These are phyloP conservation scores for Todiramphus chloris DNA, from an alignment of 2,113 vertebrate species.

Conservation along the genomic window DNA sequence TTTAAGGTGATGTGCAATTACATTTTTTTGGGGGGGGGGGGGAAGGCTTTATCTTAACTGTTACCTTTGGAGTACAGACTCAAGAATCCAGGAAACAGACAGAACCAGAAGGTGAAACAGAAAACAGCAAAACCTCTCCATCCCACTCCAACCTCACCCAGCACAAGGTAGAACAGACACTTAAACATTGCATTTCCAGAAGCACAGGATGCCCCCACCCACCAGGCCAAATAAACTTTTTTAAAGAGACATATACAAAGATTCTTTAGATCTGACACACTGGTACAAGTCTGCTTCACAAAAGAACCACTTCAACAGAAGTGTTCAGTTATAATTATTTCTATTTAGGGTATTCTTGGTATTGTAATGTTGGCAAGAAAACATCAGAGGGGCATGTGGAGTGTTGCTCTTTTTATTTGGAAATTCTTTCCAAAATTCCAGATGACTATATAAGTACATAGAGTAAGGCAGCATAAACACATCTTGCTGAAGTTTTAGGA, in stretches of 20 bases:
- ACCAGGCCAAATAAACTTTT: neutral
- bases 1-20: neutral
- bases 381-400: fast-evolving
- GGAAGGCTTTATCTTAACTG: neutral
- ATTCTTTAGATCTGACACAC: neutral
- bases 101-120: fast-evolving
- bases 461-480: neutral
- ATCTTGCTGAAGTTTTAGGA: neutral
- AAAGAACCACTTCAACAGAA: neutral
- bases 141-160: no score
- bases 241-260: fast-evolving
- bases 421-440: neutral
- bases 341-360: neutral
- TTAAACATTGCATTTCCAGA: fast-evolving
- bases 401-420: neutral
- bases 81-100: fast-evolving
- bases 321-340: neutral
- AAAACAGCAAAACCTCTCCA: neutral
- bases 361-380: neutral
- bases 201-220: neutral
- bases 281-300: neutral
- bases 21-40: no score
- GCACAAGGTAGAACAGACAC: fast-evolving
- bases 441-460: neutral
- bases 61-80: neutral